Conservation (phyloP, 2,113 vertebrate genomes). For the Anser cygnoides region DNA sequence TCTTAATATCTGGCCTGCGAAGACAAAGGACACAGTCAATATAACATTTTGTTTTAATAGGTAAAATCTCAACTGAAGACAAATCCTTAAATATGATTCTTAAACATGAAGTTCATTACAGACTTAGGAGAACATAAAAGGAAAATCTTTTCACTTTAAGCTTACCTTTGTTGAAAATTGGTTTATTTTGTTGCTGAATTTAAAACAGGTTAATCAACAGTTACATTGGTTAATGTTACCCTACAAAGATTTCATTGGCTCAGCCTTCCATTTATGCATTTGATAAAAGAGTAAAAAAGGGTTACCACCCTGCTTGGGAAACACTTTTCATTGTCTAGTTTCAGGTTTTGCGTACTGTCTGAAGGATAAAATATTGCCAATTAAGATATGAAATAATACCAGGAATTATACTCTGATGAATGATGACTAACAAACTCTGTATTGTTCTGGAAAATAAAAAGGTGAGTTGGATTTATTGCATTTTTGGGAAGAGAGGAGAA, state of each 20-base stretch:
- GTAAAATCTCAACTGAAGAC: not conserved
- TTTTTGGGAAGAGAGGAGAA: not conserved
- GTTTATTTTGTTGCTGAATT: not conserved
- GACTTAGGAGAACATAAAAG: not conserved
- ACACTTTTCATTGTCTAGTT: not conserved
- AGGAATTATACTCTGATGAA: not conserved
- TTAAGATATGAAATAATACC: not conserved
- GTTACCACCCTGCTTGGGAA: not conserved
- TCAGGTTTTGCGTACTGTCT: not conserved
- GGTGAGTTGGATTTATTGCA: not conserved
- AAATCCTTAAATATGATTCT: not conserved
- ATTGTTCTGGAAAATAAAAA: not conserved
- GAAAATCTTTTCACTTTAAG: not conserved
- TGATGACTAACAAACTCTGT: not conserved
- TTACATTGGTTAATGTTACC: not conserved
- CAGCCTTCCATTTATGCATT: not conserved
- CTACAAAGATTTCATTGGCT: not conserved
- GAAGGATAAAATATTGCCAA: not conserved
- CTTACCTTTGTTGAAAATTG: not conserved
- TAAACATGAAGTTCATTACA: not conserved
- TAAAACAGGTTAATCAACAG: not conserved
- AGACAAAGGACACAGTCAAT: not conserved
- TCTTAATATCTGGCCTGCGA: not conserved
- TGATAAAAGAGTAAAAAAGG: not conserved
- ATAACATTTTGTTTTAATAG: not conserved